These are phyloP conservation scores for Molossus molossus DNA, from an alignment of 2,797 vertebrate species.

Conservation along the genomic window DNA sequence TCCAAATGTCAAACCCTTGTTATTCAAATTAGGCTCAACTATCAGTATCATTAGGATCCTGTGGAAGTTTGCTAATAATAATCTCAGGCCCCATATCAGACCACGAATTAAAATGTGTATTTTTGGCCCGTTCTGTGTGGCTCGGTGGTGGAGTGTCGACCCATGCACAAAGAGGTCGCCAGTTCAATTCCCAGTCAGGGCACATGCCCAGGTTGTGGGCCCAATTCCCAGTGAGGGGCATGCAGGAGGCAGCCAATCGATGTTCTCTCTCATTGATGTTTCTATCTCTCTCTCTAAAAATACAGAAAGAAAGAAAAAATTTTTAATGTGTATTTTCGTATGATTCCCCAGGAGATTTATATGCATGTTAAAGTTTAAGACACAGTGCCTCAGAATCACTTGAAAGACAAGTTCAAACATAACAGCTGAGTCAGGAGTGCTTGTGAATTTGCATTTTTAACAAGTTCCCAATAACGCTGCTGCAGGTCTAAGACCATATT, in stretches of 20 bases:
- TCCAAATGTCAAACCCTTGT: not conserved
- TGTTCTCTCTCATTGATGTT: too few species aligned
- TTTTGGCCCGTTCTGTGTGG: not conserved
- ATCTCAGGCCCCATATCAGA: not conserved
- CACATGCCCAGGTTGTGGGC: too few species aligned
- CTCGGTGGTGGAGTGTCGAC: too few species aligned
- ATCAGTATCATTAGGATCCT: not conserved
- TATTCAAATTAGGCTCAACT: not conserved
- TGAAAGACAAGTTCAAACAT: constrained; percentile 51
- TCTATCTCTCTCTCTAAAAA: too few species aligned
- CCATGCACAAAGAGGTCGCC: too few species aligned
- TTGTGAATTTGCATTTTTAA: constrained; percentile 50
- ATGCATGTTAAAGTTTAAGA: constrained; percentile 46
- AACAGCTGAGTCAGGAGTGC: not conserved
- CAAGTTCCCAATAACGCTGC: not conserved
- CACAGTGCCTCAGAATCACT: not conserved
- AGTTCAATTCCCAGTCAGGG: too few species aligned
- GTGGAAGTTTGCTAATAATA: not conserved
- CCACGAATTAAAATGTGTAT: constrained; percentile 7
- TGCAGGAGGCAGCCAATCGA: too few species aligned
- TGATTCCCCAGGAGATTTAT: not conserved
- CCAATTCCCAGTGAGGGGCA: too few species aligned
- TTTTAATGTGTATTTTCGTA: not conserved
- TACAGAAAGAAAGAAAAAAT: too few species aligned
- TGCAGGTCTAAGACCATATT: not conserved